Conservation (phyloP, 1,140 invertebrate species). For the Drosophila pectinifera region DNA sequence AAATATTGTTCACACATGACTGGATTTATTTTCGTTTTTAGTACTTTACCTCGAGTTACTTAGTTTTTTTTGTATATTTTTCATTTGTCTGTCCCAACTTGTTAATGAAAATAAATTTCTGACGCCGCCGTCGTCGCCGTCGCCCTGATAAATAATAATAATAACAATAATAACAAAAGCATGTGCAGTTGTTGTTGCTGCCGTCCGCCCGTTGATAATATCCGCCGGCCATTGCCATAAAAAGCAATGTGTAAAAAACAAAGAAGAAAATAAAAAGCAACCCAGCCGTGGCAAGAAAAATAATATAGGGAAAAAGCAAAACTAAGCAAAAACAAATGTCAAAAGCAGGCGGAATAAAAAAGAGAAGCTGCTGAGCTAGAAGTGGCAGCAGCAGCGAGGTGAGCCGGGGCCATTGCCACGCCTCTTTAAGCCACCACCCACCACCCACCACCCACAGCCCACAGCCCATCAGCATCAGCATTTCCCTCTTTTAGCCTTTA, state of each 20-base stretch:
- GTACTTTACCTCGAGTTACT: conserved; percentile 25
- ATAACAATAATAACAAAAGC: conserved; percentile 60
- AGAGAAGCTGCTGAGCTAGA: conserved; percentile 27
- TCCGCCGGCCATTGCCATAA: conserved; percentile 68
- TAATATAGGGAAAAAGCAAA: conserved; percentile 15
- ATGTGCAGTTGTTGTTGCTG: conserved; percentile 45
- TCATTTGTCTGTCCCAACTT: conserved; percentile 55
- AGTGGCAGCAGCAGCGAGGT: conserved; percentile 8
- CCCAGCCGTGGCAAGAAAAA: conserved; percentile 18
- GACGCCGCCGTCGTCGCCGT: conserved; percentile 45
- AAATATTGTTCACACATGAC: conserved; percentile 25
- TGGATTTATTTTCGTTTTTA: conserved; percentile 37
- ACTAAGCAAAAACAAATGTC: conserved; percentile 46
- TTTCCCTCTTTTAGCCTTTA: conserved; percentile 25
- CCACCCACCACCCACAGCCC: neutral
- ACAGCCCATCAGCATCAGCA: neutral
- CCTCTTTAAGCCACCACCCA: conserved; percentile 17
- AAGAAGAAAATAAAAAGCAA: conserved; percentile 17
- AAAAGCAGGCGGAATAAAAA: conserved; percentile 16
- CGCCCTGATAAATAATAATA: conserved; percentile 73
- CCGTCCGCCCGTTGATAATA: conserved; percentile 55
- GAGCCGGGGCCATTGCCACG: conserved; percentile 45
- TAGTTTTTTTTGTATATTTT: conserved; percentile 16
- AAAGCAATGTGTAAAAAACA: conserved; percentile 57
- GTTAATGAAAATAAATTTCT: conserved; percentile 79